A percentile compares a stretch with the other conserved stretches of the same genome.
Conservation (phyloP, 2,888 invertebrate genomes). For the Ochropleura plecta region DNA sequence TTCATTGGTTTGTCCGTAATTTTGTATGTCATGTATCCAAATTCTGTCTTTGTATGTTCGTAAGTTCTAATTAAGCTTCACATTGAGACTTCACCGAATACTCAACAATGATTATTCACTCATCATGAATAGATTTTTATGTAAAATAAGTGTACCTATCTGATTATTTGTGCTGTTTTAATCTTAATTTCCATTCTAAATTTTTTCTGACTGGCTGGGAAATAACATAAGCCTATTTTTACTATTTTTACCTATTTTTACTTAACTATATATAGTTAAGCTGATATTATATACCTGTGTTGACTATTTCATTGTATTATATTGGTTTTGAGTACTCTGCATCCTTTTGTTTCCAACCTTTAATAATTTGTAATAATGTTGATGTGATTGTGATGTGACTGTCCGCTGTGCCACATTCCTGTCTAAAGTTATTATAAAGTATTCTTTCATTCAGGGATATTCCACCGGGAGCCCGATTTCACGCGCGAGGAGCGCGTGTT, state of each 20-base stretch:
- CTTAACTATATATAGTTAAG: neutral
- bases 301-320: neutral
- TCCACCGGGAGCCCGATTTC: slow-evolving; percentile 83
- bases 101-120: neutral
- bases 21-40: neutral
- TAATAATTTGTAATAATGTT: neutral
- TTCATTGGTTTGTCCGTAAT: neutral
- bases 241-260: no score
- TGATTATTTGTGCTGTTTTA: neutral
- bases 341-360: neutral
- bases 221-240: neutral
- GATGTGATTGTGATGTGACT: neutral
- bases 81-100: neutral
- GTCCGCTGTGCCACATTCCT: neutral
- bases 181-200: neutral
- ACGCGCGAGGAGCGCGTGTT: slow-evolving; percentile 77
- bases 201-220: neutral
- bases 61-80: neutral
- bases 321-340: neutral
- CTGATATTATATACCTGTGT: neutral
- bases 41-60: neutral
- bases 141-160: neutral
- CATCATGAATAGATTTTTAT: neutral
- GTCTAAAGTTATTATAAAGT: neutral
- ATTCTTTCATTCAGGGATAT: slow-evolving; percentile 72